A percentile compares a stretch with the other conserved stretches of the same genome.
Evolutionary conservation across 2,888 invertebrate genomes (phyloP).

Genomic region (Lacanobia wlatinum): DNA sequence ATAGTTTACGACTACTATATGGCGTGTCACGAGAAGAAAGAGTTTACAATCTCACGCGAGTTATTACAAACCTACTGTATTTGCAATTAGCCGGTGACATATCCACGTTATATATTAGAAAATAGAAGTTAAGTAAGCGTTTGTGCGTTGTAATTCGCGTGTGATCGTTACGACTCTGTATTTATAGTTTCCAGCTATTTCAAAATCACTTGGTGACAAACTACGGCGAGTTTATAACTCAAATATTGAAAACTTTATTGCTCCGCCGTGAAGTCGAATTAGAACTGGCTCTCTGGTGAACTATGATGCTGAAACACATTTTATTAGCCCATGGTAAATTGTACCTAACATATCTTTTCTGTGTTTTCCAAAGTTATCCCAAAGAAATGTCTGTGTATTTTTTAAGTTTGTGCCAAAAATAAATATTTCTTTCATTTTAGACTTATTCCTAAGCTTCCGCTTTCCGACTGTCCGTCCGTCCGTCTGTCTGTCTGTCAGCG

Average conservation of each 20-base stretch:
- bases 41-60: neutral
- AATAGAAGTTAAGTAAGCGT: slow-evolving; percentile 5
- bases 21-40: neutral
- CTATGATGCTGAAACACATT: neutral
- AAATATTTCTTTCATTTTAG: no score
- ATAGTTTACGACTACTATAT: neutral
- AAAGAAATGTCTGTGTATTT: no score
- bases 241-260: slow-evolving; percentile 14
- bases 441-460: no score
- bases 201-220: slow-evolving; percentile 13
- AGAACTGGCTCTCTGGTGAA: neutral
- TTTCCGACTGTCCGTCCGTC: no score
- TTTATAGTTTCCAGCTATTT: slow-evolving; percentile 20
- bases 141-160: slow-evolving; percentile 17
- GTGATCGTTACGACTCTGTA: slow-evolving; percentile 26
- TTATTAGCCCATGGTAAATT: neutral
- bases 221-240: neutral
- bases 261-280: neutral
- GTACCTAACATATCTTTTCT: no score
- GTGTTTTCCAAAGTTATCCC: no score
- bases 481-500: no score
- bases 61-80: neutral
- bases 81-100: neutral
- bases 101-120: neutral
- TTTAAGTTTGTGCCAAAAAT: no score